phyloP scores from a whole-genome alignment of 2,797 vertebrate genomes.

The Antennarius maculatus region DNA sequence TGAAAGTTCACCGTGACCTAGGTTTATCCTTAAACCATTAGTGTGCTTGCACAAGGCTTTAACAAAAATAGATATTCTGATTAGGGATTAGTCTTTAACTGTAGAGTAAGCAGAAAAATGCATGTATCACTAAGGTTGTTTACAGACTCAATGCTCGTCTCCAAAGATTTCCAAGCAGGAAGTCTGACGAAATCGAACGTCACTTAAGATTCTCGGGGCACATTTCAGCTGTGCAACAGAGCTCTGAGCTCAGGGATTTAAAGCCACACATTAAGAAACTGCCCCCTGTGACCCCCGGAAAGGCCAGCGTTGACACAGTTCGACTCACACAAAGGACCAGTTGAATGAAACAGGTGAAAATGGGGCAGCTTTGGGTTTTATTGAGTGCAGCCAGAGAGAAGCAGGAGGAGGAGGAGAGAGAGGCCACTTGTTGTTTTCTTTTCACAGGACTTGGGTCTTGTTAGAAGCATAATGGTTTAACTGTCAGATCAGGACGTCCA shows the following conservation, averaged over 20 bases:
- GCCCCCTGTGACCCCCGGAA: conserved; percentile 43
- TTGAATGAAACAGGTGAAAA: conserved; percentile 63
- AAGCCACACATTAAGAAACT: conserved; percentile 11
- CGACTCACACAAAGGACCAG: conserved; percentile 38
- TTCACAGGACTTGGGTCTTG: conserved; percentile 33
- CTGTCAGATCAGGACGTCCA: conserved; percentile 50
- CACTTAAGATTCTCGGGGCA: conserved; percentile 3
- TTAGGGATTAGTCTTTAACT: conserved; percentile 27
- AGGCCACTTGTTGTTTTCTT: conserved; percentile 51
- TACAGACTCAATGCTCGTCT: conserved; percentile 26
- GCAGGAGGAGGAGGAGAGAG: neutral
- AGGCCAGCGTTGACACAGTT: conserved; percentile 38
- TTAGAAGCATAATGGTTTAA: conserved; percentile 48
- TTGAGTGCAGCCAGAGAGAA: conserved; percentile 22
- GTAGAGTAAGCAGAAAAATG: conserved; percentile 22
- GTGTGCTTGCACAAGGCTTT: conserved; percentile 3
- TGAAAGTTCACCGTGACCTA: neutral
- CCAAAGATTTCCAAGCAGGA: conserved; percentile 20
- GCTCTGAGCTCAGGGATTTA: conserved; percentile 12
- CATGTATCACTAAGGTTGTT: conserved; percentile 13
- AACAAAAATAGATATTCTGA: conserved; percentile 2
- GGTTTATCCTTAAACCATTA: conserved; percentile 17
- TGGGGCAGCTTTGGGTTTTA: conserved; percentile 43
- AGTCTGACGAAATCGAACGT: neutral
- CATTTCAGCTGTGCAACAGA: conserved; percentile 33